These are phyloP conservation scores for Psittacula echo DNA, from an alignment of 2,797 vertebrate species.

Conservation along the genomic window DNA sequence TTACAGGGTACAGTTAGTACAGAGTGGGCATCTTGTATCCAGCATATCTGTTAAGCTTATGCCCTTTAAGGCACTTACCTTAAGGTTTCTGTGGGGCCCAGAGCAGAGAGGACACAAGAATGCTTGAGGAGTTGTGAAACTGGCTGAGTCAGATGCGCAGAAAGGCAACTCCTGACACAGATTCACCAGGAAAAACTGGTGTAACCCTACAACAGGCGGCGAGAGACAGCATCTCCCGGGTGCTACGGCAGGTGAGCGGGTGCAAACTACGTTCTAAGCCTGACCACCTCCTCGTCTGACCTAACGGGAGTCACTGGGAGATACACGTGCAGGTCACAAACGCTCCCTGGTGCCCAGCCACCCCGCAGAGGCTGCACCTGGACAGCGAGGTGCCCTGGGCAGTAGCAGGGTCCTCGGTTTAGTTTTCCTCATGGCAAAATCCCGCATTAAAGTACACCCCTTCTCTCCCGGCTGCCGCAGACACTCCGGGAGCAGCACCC, in stretches of 20 bases:
- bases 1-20: neutral
- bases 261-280: fast-evolving
- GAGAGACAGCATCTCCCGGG: no score
- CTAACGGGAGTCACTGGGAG: fast-evolving
- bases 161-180: neutral
- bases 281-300: fast-evolving
- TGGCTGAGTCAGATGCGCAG: no score
- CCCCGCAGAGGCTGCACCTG: fast-evolving
- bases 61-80: neutral
- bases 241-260: neutral
- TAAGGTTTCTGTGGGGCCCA: neutral
- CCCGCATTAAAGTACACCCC: neutral
- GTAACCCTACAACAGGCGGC: neutral
- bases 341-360: fast-evolving
- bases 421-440: neutral
- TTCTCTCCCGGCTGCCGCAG: no score
- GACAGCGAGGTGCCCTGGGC: neutral
- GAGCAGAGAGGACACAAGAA: neutral
- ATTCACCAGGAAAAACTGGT: neutral
- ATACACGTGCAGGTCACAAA: neutral
- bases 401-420: neutral
- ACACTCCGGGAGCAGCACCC: no score
- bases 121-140: neutral
- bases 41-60: no score
- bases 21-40: fast-evolving